Base-by-base conservation (phyloP, 2,113 vertebrate genomes). In the Rhipidura dahli region DNA sequence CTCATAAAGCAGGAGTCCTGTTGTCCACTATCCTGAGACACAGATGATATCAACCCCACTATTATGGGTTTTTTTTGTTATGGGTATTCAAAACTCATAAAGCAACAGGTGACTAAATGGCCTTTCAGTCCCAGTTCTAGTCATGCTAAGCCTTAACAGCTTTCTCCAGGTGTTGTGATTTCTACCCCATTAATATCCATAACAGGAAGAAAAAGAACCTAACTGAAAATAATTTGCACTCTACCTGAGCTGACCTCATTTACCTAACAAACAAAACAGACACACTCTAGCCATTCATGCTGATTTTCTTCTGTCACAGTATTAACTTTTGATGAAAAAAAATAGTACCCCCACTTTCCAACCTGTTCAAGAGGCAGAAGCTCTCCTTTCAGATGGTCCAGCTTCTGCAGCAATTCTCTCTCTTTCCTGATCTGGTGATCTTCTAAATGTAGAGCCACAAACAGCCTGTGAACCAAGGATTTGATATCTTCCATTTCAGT, bases 291-390 rank as follows among this genome's bases (percentile, higher is more conserved):
- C 27, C 15, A 83, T 70, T 86, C 17, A 26, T 37, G 16, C 39
- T 37, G 10, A 28, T 73, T 79, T 82, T 75, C 13, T 91, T 66
- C 30, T 37, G 16, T 68, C 47, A 72, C 15, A 51, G 51, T 50
- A 54, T 20, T 61, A 49, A 47, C 8, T 82, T 24, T 31, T 71
- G 47, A 57, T 83, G 23, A 66, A 80, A 35, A 53, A 72, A 76
- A 49, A 9, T 45, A 51, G 7, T 11, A 54, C 24, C 3, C 30
- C 33, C 22, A 31, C 27, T 89, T 84, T 80, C 90, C 28, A 69
- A 99, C 99, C 99, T 99, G 97, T 96, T 99, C 99, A 31, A 99
- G 94, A 65, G 99, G 98, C 10, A 97, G 94, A 27, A 99, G 97
- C 94, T 99, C 97, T 75, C 98, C 98, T 85, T 98, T 98, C 85